Evolutionary conservation across 2,888 invertebrate genomes (phyloP), one percentile per base, ranked within the genome.

Genomic region (Volucella zonaria): DNA sequence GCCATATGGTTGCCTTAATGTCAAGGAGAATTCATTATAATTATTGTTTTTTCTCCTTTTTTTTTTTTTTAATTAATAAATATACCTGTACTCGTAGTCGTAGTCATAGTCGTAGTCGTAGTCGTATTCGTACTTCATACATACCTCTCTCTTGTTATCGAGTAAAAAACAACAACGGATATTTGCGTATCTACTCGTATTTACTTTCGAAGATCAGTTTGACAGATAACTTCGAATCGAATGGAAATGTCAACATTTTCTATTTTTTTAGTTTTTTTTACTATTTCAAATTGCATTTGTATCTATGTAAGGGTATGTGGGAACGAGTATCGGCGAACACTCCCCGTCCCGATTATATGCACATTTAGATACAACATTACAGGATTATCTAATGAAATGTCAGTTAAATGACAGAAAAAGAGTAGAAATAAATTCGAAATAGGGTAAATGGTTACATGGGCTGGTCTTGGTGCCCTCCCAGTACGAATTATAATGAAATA

Each of bases 1-100:
- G 45, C 82, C 82, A 82, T 61, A 82, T 82, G 82, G 61, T 70
- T 54, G 80, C 59, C 75, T 70, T 74, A 74, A 64, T 79, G 78
- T 79, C 82, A 82, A 59, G 49, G 54, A 64, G 52, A 78, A 70
- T 74, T 62, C 45, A 31, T 31, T 31, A 31, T 31, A 31, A 31
- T 31, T 31, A 31, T 31, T 31, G 2, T 23, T 31, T 31, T 31
- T 31, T 31, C 31, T 6, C 31, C 0, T 31, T 31, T 31, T 31
- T 23, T 23, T 18, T 18, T 68, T 68, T 52, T 70, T 78, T 74
- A 82, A 82, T 78, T 78, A 82, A 82, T 73, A 77, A 82, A 82
- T 51, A 52, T 49, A 74, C 59, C 47, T 31, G 31, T 31, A 31
- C 31, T 31, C 4, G 6, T 31, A 23, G 3, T 2, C 3, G 23